Evolutionary conservation across 2,113 vertebrate species (phyloP), one percentile per base, ranked within the genome.

Genomic region (Chrysemys picta): DNA sequence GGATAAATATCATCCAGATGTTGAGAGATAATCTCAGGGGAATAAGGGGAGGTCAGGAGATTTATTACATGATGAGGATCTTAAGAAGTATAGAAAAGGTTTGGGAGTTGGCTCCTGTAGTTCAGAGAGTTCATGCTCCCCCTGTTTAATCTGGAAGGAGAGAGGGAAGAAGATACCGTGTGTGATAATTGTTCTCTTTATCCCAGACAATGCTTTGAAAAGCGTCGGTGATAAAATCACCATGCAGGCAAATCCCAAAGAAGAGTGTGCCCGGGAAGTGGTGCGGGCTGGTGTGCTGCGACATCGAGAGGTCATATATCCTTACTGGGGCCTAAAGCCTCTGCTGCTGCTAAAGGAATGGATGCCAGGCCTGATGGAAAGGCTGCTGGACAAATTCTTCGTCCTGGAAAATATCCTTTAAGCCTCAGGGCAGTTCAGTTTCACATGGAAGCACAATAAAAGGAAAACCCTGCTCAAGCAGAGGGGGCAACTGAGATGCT

Each of bases 261-360:
- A 91, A 38, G 91, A 89, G 12, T 96, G 96, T 25, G 94, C 96
- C 24, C 79, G n/a, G 25, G 83, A 38, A n/a, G 69, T 96, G 27
- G 96, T 96, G 54, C 88, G 35, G 24, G 96, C 90, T 1, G 93
- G 92, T 3, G 84, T 87, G 27, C 53, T 96, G 84, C 45, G 92
- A 69, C 50, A 82, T 31, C 88, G 89, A 21, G 96, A 96, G 16
- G 35, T 96, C 4, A 82, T 95, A 85, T 96, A 89, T 82, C 96
- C 96, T 24, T 96, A 78, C 42, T 96, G 94, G 96, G 27, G 19
- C 47, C 52, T 69, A 16, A 95, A 85, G 45, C 54, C 72, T 14
- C 3, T 45, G 4, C 27, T 93, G 8, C 17, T 96, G 14, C 42
- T 88, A 53, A 72, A 59, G 79, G 94, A 91, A 22, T 91, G 54